Conservation (phyloP, 2,113 vertebrate genomes). For the Ictalurus furcatus region DNA sequence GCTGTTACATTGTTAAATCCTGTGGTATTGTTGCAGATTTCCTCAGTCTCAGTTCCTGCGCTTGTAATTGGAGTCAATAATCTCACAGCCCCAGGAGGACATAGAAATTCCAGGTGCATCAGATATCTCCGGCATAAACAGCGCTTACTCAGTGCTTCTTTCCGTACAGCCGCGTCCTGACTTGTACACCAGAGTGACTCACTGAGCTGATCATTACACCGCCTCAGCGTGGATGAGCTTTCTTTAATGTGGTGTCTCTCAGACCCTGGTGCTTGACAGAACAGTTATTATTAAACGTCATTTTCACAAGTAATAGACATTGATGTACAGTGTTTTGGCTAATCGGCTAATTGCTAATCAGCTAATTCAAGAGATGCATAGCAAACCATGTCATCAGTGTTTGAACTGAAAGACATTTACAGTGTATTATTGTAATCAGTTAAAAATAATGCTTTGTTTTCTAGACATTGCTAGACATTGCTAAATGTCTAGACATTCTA, state of each 20-base stretch:
- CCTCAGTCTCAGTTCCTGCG: not conserved
- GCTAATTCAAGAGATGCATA: not conserved
- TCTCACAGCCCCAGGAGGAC: not conserved
- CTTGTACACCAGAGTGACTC: not conserved
- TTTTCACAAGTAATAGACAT: not conserved
- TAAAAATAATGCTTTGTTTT: not conserved
- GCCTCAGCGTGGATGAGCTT: not conserved
- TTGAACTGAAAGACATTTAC: not conserved
- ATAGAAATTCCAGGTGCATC: conserved; percentile 1
- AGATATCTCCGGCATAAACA: not conserved
- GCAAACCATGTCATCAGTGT: not conserved
- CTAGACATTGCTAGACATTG: not conserved
- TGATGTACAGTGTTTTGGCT: not conserved
- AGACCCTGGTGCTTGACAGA: not conserved
- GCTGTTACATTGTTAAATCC: not conserved
- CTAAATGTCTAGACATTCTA: no score
- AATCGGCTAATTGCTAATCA: conserved; percentile 2
- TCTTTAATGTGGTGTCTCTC: not conserved
- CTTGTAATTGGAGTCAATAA: not conserved
- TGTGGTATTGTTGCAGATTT: conserved; percentile 5
- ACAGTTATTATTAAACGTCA: not conserved
- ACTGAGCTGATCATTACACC: not conserved
- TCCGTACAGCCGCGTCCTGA: not conserved
- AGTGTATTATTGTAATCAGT: not conserved
- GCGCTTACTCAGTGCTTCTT: not conserved